Percentiles rank a stretch among this genome's conserved stretches.
Evolutionary conservation across 2,888 invertebrate genomes (phyloP).

Genomic region (Melipona bicolor): DNA sequence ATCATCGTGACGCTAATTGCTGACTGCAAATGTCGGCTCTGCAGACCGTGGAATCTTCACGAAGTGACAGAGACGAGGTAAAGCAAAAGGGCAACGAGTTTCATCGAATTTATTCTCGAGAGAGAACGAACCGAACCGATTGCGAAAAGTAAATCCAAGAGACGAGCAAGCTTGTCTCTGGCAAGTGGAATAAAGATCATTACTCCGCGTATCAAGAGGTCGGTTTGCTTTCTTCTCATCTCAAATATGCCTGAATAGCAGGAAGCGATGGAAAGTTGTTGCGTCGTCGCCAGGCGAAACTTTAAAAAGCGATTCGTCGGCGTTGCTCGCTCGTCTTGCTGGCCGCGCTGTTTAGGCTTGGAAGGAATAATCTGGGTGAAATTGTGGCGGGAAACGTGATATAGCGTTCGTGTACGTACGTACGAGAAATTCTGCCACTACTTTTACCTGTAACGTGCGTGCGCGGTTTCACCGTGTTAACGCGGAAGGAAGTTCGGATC

Average conservation of each 20-base stretch:
- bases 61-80: conserved; percentile 23
- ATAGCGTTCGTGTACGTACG: neutral
- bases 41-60: neutral
- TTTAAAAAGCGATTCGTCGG: conserved; percentile 25
- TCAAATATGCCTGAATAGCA: conserved; percentile 42
- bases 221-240: conserved; percentile 52
- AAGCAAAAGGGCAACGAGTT: conserved; percentile 66
- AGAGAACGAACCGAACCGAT: conserved; percentile 24
- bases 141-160: conserved; percentile 60
- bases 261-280: conserved; percentile 60
- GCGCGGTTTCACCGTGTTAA: neutral
- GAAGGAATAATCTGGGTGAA: conserved; percentile 19
- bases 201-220: conserved; percentile 11
- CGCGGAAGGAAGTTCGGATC: neutral
- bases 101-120: conserved; percentile 14
- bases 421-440: conserved; percentile 14
- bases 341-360: conserved; percentile 6
- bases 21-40: conserved; percentile 57
- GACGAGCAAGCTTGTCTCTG: neutral
- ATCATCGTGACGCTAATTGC: conserved; percentile 46
- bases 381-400: conserved; percentile 7
- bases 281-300: conserved; percentile 46
- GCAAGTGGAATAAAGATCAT: conserved; percentile 25
- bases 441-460: conserved; percentile 7
- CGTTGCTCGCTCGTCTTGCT: neutral